These are phyloP conservation scores for Epinephelus awoara DNA, from an alignment of 2,797 vertebrate species.

Conservation along the genomic window DNA sequence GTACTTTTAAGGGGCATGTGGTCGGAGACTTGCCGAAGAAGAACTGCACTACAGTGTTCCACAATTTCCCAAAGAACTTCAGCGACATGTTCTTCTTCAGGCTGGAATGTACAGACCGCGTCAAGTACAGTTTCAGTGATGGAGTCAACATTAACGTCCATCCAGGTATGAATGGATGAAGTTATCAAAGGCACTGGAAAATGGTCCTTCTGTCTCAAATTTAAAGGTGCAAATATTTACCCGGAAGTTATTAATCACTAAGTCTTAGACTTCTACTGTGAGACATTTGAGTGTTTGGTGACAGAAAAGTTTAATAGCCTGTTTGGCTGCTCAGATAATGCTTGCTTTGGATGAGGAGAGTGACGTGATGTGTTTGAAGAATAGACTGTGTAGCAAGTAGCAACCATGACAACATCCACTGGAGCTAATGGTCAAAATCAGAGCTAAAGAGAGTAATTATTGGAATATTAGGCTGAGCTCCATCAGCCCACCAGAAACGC, in stretches of 20 bases:
- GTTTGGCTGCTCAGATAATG: too few relatives aligned
- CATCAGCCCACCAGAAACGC: too few relatives aligned
- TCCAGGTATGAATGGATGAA: constrained; percentile 20
- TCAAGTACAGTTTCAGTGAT: not conserved
- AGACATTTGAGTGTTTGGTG: too few relatives aligned
- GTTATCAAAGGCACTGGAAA: not conserved
- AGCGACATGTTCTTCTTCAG: constrained; percentile 32
- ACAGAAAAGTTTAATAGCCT: too few relatives aligned
- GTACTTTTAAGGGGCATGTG: constrained; percentile 5
- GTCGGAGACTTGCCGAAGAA: constrained; percentile 15
- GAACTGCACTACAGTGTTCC: constrained; percentile 57
- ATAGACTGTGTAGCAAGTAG: too few relatives aligned
- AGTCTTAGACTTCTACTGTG: not conserved
- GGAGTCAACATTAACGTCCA: constrained; percentile 10
- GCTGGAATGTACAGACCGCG: not conserved
- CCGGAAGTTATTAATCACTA: not conserved
- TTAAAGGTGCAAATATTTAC: not conserved
- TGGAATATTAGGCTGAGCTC: too few relatives aligned
- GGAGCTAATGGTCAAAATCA: too few relatives aligned
- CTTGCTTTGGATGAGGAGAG: too few relatives aligned
- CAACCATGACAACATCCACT: too few relatives aligned
- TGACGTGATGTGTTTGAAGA: too few relatives aligned
- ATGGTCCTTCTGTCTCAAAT: not conserved
- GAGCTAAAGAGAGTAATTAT: too few relatives aligned
- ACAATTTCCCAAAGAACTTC: not conserved